Evolutionary conservation across 2,888 invertebrate genomes (phyloP).

Genomic region (Xestia ashworthii): DNA sequence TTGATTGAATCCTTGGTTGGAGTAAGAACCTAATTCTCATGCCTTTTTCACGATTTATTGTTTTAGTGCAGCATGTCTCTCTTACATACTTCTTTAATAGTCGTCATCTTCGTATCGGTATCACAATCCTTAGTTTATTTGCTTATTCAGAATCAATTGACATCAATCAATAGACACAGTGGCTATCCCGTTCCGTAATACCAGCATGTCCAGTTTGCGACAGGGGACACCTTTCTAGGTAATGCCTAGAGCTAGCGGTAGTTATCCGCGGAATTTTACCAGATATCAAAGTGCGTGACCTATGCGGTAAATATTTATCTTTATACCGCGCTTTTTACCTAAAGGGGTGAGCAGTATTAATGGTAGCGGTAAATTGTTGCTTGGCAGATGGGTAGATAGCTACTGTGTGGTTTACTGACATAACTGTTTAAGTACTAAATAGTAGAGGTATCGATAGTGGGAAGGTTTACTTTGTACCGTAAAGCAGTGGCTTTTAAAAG

Average conservation of each 20-base stretch:
- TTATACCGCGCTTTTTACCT: slow-evolving; percentile 35
- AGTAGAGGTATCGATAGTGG: not conserved
- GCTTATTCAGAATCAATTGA: not conserved
- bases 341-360: slow-evolving; percentile 26
- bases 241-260: slow-evolving; percentile 64
- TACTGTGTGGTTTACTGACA: slow-evolving; percentile 1
- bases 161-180: slow-evolving; percentile 30
- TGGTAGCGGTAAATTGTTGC: slow-evolving; percentile 38
- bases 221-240: slow-evolving; percentile 53
- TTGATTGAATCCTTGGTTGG: not conserved
- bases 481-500: not conserved
- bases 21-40: not conserved
- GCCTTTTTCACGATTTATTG: not conserved
- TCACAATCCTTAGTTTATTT: not conserved
- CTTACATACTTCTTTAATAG: too few relatives aligned
- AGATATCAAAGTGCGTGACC: slow-evolving; percentile 64
- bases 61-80: too few relatives aligned
- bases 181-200: slow-evolving; percentile 59
- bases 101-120: not conserved
- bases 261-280: slow-evolving; percentile 69
- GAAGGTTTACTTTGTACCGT: not conserved
- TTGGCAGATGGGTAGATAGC: slow-evolving; percentile 33
- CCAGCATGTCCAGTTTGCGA: slow-evolving; percentile 54
- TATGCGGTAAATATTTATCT: slow-evolving; percentile 49
- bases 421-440: slow-evolving; percentile 14